Evolutionary conservation across 1,140 invertebrate species (phyloP), one percentile per base, ranked within the genome.

Genomic region (Acromyrmex echinatior): DNA sequence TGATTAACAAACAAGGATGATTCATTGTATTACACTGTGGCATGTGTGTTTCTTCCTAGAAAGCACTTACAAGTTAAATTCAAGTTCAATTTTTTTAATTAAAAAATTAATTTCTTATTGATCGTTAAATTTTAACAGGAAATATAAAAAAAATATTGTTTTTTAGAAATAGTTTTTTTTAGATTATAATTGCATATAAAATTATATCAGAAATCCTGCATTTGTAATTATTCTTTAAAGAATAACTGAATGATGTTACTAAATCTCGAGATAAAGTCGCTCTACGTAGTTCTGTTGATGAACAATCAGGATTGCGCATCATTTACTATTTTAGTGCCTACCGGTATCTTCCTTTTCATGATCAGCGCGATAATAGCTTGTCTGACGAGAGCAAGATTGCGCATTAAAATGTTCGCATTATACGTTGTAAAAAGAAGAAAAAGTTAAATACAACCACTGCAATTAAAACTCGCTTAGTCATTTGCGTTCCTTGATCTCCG

Each of bases 401-500:
- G 18, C 12, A 21, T 73, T 49, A 74, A n/a, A 16, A 31, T 62
- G 68, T 45, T 74, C 68, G 9, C 35, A 49, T 12, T 68, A 35
- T 60, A 18, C 28, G 3, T 53, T 77, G 21, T 35, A 25, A 82
- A 51, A n/a, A 21, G 16, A 25, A 9, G 31, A 62, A 62, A 16
- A 35, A 35, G 18, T 49, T 28, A 70, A 70, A 28, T 21, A 28
- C 25, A 25, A 49, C 7, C 28, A 16, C 4, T 21, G 25, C 6
- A 82, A 81, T 81, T 81, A 74, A 74, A 82, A 39, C 14, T 12
- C 56, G 28, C 56, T 82, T 74, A 62, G 68, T 82, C 68, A 74
- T 74, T 12, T 21, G 10, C 68, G 12, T 9, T 28, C 6, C 51
- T 71, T 25, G 79, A 45, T 45, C 16, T 18, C 28, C 0, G 14